Base-by-base conservation (phyloP, 2,113 vertebrate species). In the Ptychochromis oligacanthus region DNA sequence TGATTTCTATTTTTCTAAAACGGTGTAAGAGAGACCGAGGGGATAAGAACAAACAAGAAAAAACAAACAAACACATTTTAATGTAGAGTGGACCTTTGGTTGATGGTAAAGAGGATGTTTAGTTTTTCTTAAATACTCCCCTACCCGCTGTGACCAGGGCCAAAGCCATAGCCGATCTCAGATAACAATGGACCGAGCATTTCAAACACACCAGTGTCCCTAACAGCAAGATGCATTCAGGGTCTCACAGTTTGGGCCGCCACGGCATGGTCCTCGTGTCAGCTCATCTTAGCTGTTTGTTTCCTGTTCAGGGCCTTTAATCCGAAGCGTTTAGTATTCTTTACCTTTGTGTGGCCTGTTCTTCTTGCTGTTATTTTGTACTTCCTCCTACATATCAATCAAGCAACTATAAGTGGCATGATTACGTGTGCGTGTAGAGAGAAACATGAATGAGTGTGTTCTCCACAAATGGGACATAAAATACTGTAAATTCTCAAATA, bases 1-100 rank as follows among this genome's bases (percentile, higher is more conserved):
- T 94, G 88, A 93, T 93, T 93, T 95, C 79, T 95, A 96, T 96
- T 96, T 96, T 96, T 95, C 92, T 96, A 95, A 92, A 92, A 70
- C 4, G 26, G 81, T 31, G 81, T 61, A 34, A 54, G 80, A 85
- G 60, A 46, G 67, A 89, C 12, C 12, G 56, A 74, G 55, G 24
- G 20, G 26, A 67, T 13, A 54, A 43, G 40, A 28, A 58, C 28
- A 61, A 31, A 36, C n/a, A n/a, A n/a, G n/a, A n/a, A n/a, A n/a
- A n/a, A n/a, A n/a, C n/a, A n/a, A n/a, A n/a, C n/a, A n/a, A 65
- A 65, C 64, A 77, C 40, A 46, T 77, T 80, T 64, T 7, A 59
- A 56, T 12, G 57, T 31, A 76, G 26, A 57, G 3, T 5, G 14
- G 77, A 81, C 4, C 22, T 64, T 77, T 14, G 81, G 36, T 65